Evolutionary conservation across 2,113 vertebrate genomes (phyloP), one percentile per base, ranked within the genome.

Genomic region (Manacus vitellinus): DNA sequence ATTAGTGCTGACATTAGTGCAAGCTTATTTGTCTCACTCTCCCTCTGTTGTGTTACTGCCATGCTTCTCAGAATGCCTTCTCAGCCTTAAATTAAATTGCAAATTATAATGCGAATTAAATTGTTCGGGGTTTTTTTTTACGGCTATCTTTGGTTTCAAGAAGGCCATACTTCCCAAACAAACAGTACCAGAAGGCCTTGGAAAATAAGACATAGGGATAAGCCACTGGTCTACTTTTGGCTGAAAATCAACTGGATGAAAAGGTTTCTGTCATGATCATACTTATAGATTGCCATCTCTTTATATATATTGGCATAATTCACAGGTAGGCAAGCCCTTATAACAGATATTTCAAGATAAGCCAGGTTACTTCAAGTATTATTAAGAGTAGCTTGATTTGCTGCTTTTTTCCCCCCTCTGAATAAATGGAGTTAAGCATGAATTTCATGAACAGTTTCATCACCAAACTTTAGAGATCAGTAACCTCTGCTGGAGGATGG

Each of bases 11-110:
- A 43, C 77, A 87, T 81, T 39, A 87, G 70, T 22, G 70, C 81
- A 56, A 82, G 56, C 74, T 75, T 78, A 95, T 89, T 89, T 86
- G 88, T 92, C 93, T 89, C 89, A 91, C 63, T 95, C 59, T 86
- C 43, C 67, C 61, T 71, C 65, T 5, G 1, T 37, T 76, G 13
- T 8, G 74, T 66, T 77, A 66, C 80, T 49, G 44, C 59, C 54
- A 47, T 74, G 68, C 46, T 84, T 66, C 89, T 94, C 87, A 71
- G 88, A 94, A 91, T 74, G 52, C 65, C 77, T 93, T 84, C 83
- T 89, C 63, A 91, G 79, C 76, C 73, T 75, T 85, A 97, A 92
- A 94, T 87, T 84, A 84, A 91, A 66, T 67, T 91, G 63, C 49
- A 80, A 86, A 71, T 87, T 91, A 71, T 70, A 74, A 67, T 30